A percentile compares a stretch with the other conserved stretches of the same genome.
Evolutionary conservation across 2,888 invertebrate genomes (phyloP).

Genomic region (Andrena flavipes): DNA sequence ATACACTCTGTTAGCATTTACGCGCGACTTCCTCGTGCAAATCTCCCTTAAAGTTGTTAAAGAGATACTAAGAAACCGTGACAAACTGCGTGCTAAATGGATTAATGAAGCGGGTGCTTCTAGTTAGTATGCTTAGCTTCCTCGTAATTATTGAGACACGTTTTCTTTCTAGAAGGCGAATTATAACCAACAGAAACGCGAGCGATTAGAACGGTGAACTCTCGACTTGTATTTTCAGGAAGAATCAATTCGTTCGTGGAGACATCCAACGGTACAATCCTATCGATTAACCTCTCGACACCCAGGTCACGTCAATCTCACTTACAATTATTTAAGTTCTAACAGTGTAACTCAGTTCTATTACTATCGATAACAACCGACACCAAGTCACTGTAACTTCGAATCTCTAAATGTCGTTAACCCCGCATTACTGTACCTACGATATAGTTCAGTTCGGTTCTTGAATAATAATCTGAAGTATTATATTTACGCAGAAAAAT

Average conservation of each 20-base stretch:
- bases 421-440: background rate
- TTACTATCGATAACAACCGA: constrained; percentile 39
- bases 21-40: background rate
- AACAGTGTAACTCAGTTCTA: constrained; percentile 14
- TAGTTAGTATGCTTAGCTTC: background rate
- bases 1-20: background rate
- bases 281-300: constrained; percentile 54
- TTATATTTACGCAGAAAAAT: background rate
- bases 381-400: constrained; percentile 6
- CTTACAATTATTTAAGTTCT: constrained; percentile 69
- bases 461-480: background rate
- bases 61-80: constrained; percentile 12
- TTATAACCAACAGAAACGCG: background rate
- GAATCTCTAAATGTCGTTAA: constrained; percentile 46
- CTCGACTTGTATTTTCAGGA: constrained; percentile 50
- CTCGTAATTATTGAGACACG: background rate
- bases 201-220: background rate
- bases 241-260: constrained; percentile 69
- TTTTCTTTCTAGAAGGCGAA: background rate
- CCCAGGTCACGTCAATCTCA: constrained; percentile 72
- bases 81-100: background rate
- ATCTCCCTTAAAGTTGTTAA: background rate
- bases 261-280: constrained; percentile 26
- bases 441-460: background rate
- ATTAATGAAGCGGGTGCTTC: constrained; percentile 8